Conservation (phyloP, 2,113 vertebrate species). For the Jacana jacana region DNA sequence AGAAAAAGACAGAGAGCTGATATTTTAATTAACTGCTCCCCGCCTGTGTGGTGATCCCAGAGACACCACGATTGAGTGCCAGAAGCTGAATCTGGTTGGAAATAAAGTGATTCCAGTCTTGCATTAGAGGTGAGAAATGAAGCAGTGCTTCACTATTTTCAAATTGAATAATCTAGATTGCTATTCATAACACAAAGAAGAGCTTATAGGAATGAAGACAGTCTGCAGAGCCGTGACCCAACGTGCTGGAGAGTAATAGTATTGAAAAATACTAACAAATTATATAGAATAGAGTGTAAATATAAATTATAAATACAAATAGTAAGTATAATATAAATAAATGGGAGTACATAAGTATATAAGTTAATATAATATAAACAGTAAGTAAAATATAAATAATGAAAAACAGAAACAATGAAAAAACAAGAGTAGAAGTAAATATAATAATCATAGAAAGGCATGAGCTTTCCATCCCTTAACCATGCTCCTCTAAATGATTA, state of each 20-base stretch:
- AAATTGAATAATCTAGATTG: neutral
- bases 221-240: neutral
- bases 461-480: neutral
- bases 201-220: neutral
- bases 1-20: slow-evolving; percentile 3
- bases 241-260: neutral
- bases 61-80: neutral
- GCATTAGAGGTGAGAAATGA: slow-evolving; percentile 13
- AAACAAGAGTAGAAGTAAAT: neutral
- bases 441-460: neutral
- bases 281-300: neutral
- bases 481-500: neutral
- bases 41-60: slow-evolving; percentile 17
- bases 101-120: slow-evolving; percentile 23
- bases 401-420: neutral
- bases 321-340: neutral
- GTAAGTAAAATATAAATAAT: neutral
- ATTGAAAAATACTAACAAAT: neutral
- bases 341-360: no score
- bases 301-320: neutral
- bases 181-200: neutral
- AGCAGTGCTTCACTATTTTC: neutral
- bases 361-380: no score
- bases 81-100: slow-evolving; percentile 47
- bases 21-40: slow-evolving; percentile 61